Conservation (phyloP, 2,113 vertebrate species). For the Antidorcas marsupialis region DNA sequence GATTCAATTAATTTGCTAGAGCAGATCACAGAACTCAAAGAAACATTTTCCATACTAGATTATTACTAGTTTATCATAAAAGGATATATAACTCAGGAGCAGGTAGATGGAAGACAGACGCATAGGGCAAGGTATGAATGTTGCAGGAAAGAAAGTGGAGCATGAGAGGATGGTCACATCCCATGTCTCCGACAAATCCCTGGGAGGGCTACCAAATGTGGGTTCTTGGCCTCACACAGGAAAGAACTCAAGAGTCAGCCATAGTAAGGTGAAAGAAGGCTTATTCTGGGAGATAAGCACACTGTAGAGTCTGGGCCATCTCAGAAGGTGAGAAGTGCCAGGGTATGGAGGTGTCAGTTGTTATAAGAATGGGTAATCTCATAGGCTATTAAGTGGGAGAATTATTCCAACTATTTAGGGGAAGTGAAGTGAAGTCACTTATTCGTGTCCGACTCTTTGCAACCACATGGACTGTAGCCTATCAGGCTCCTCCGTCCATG, state of each 20-base stretch:
- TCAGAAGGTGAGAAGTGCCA: neutral
- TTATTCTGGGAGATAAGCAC: neutral
- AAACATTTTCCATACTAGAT: neutral
- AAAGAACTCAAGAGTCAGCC: neutral
- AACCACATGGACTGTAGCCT: no score
- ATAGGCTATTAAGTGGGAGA: neutral
- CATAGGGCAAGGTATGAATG: neutral
- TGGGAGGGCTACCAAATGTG: neutral
- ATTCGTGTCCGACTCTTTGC: no score
- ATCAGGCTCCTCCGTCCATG: no score
- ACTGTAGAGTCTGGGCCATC: neutral
- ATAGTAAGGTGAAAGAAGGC: neutral
- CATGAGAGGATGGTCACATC: neutral
- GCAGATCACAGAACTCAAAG: neutral
- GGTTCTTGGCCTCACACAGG: neutral
- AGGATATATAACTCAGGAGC: neutral
- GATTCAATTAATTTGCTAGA: neutral
- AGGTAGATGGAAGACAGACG: neutral
- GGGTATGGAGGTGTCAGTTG: neutral
- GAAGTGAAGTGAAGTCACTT: neutral
- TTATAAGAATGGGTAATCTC: neutral
- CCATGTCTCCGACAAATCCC: neutral
- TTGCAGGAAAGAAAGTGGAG: neutral
- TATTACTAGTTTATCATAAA: neutral
- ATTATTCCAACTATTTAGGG: neutral